Percentiles rank a stretch among this genome's conserved stretches.
These are phyloP conservation scores for Galerucella pusilla DNA, from an alignment of 2,888 invertebrate genomes.

Conservation along the genomic window DNA sequence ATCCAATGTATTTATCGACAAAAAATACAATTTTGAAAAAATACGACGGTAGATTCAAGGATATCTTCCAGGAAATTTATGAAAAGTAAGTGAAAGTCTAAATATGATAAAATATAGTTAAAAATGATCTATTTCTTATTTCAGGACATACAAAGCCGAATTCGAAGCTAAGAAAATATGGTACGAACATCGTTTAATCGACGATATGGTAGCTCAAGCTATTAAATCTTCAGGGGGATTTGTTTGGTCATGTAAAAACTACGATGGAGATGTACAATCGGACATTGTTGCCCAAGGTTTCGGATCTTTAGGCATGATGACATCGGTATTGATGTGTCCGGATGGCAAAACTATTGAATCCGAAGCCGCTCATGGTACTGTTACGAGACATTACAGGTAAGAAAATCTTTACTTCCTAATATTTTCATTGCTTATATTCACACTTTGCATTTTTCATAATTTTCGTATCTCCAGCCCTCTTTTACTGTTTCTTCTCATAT, in stretches of 20 bases:
- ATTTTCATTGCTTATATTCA: background rate
- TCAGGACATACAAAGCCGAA: slow-evolving; percentile 76
- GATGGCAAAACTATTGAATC: slow-evolving; percentile 90
- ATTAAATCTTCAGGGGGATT: slow-evolving; percentile 87
- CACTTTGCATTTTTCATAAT: no score
- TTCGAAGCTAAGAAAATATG: slow-evolving; percentile 84
- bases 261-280: slow-evolving; percentile 92
- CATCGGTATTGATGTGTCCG: slow-evolving; percentile 89
- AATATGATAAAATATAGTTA: no score
- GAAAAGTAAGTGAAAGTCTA: slow-evolving; percentile 70
- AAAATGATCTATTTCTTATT: slow-evolving; percentile 34
- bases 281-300: slow-evolving; percentile 85
- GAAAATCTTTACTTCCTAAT: background rate
- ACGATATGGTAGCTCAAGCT: slow-evolving; percentile 91
- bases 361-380: slow-evolving; percentile 93
- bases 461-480: no score
- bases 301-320: slow-evolving; percentile 91
- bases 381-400: slow-evolving; percentile 84
- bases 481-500: no score
- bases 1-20: slow-evolving; percentile 91
- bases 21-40: slow-evolving; percentile 91
- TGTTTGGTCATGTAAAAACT: slow-evolving; percentile 94
- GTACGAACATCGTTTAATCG: slow-evolving; percentile 92
- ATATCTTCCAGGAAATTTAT: slow-evolving; percentile 90
- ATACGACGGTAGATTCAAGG: slow-evolving; percentile 92